Percentiles rank a stretch among this genome's conserved stretches.
Conservation (phyloP, 2,797 vertebrate genomes). For the Hydrocynus forskahlii region DNA sequence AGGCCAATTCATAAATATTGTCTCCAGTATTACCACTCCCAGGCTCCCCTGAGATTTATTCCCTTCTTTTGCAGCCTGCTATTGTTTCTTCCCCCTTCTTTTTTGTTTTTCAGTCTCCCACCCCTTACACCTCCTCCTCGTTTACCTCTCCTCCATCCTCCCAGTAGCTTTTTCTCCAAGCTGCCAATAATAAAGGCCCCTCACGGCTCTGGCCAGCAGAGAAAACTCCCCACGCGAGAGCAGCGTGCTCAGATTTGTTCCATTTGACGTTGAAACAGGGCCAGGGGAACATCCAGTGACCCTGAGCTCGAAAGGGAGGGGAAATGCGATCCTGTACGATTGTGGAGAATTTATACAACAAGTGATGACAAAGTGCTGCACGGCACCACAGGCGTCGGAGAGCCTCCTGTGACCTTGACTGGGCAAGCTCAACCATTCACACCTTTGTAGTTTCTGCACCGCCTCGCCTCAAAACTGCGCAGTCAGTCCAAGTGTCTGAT, state of each 20-base stretch:
- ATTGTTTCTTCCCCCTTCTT: constrained; percentile 61
- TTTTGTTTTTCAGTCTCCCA: constrained; percentile 48
- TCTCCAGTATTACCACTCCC: constrained; percentile 61
- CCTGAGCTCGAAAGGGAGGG: neutral
- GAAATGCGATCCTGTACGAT: constrained; percentile 76
- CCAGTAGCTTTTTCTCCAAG: constrained; percentile 1
- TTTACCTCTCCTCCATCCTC: neutral
- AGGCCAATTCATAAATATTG: constrained; percentile 73
- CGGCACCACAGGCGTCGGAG: constrained; percentile 66
- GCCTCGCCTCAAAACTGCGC: constrained; percentile 49
- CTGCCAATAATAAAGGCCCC: constrained; percentile 2
- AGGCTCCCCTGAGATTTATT: constrained; percentile 64
- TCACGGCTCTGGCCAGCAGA: constrained; percentile 55
- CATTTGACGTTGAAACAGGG: constrained; percentile 75
- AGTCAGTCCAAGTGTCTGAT: neutral
- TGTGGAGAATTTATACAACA: constrained; percentile 80
- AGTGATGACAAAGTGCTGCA: constrained; percentile 83
- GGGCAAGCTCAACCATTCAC: constrained; percentile 74
- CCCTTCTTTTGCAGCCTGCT: constrained; percentile 56
- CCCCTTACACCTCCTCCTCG: neutral
- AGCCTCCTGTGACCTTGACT: constrained; percentile 72
- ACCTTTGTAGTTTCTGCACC: constrained; percentile 62
- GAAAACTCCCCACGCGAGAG: constrained; percentile 58
- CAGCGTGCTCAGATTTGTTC: constrained; percentile 63
- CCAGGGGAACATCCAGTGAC: constrained; percentile 76